phyloP scores from a whole-genome alignment of 2,888 invertebrate species.

The Lasioglossum lativentre region DNA sequence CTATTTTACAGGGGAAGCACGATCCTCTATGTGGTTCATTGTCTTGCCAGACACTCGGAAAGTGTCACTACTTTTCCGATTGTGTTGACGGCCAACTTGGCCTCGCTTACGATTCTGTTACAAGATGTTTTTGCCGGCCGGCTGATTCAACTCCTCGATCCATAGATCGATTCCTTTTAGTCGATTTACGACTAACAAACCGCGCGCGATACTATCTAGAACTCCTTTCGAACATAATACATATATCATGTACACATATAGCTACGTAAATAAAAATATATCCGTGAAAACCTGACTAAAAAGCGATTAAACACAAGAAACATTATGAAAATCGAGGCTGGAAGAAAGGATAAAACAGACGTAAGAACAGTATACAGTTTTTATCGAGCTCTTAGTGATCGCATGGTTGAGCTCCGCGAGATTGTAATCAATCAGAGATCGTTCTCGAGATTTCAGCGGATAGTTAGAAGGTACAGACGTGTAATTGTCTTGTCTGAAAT shows the following conservation, averaged over 20 bases:
- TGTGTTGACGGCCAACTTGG: constrained; percentile 10
- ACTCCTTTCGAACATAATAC: not conserved
- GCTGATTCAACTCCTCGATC: constrained; percentile 28
- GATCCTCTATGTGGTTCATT: constrained; percentile 40
- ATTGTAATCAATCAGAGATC: not conserved
- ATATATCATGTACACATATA: not conserved
- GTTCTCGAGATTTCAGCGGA: not conserved
- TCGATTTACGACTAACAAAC: not conserved
- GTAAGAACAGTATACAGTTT: not conserved
- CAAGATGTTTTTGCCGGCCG: constrained; percentile 19
- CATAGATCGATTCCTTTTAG: constrained; percentile 1
- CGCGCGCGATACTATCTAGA: not conserved
- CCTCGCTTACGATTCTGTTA: constrained; percentile 27
- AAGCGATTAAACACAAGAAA: not conserved
- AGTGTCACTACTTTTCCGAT: constrained; percentile 55
- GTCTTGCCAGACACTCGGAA: constrained; percentile 57
- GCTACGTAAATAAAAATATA: not conserved
- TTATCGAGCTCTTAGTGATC: not conserved
- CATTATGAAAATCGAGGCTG: not conserved
- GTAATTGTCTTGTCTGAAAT: not conserved
- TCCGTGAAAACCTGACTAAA: not conserved
- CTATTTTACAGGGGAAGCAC: constrained; percentile 51
- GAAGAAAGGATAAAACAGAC: not conserved
- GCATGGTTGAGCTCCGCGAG: not conserved
- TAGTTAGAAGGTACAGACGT: not conserved